Evolutionary conservation across 1,140 invertebrate genomes (phyloP), one percentile per base, ranked within the genome.

Genomic region (Zeugodacus cucurbitae): DNA sequence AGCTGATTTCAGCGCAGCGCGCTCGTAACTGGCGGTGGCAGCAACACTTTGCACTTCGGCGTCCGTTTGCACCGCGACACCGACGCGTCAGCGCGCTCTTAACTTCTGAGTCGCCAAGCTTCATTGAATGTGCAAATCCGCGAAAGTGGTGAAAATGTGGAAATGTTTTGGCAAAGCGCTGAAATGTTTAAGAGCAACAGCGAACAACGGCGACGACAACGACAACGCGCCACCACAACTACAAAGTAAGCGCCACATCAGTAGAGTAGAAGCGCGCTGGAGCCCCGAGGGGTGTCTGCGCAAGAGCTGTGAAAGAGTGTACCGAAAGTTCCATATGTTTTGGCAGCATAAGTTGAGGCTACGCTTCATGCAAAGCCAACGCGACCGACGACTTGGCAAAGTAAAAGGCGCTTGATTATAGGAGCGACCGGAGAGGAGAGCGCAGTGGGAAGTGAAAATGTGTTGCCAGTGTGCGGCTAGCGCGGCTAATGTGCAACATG

Each of bases 51-150:
- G 29, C 34, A 20, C 32, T 41, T 41, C 34, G 17, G 3, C 32
- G 34, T 8, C 34, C 17, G 32, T 74, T 34, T 41, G 67, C 37
- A 20, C 22, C 3, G 17, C 17, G 14, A 54, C 48, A 54, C 14
- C 48, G 48, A 17, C 58, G 22, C 26, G 58, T 4, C n/a, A 26
- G n/a, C 74, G 26, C 48, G 74, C 74, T 82, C n/a, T 82, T 82
- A 44, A 48, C 37, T 82, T 5, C 22, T 82, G 41, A 82, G 74
- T 41, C 57, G 85, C 34, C 88, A 88, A 87, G 86, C 82, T 88
- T 88, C 88, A 88, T 88, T 88, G 86, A 85, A 87, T 88, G 88
- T 88, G 85, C 88, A 88, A 88, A 88, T 88, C 85, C 59, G 64
- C 86, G 67, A 88, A 78, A 87, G 54, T 87, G 64, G 85, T 70